Conservation (phyloP, 2,113 vertebrate genomes). For the Nematolebias whitei region DNA sequence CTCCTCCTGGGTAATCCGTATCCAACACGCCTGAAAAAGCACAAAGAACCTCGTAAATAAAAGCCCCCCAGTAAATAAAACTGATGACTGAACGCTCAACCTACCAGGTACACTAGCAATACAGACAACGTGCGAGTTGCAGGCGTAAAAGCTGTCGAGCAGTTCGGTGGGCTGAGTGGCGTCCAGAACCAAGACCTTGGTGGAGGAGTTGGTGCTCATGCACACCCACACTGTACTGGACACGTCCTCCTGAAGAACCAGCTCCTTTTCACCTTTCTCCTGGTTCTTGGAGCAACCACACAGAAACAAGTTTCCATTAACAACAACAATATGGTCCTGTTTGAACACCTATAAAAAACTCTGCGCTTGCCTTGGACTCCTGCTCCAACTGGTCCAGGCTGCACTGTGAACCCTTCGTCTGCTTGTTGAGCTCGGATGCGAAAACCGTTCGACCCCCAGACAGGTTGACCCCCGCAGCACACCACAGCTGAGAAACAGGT, state of each 20-base stretch:
- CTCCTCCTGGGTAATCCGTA: slow-evolving; percentile 89
- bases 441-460: slow-evolving; percentile 79
- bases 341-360: no score
- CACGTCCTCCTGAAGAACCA: slow-evolving; percentile 82
- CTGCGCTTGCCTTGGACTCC: slow-evolving; percentile 62
- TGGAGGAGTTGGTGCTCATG: slow-evolving; percentile 93
- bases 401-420: slow-evolving; percentile 84
- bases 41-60: background rate
- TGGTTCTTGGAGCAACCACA: slow-evolving; percentile 74
- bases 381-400: slow-evolving; percentile 77
- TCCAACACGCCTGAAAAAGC: slow-evolving; percentile 86
- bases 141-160: slow-evolving; percentile 96
- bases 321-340: background rate
- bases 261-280: slow-evolving; percentile 82
- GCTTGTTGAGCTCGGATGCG: slow-evolving; percentile 66
- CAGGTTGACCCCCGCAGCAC: slow-evolving; percentile 93
- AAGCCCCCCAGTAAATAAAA: background rate
- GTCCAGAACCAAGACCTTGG: slow-evolving; percentile 95
- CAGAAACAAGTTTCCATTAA: background rate
- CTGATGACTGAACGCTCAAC: slow-evolving; percentile 7
- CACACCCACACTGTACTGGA: slow-evolving; percentile 96
- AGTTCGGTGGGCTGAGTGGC: slow-evolving; percentile 91
- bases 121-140: slow-evolving; percentile 95
- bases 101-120: slow-evolving; percentile 95
- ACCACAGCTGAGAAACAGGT: slow-evolving; percentile 86